These are phyloP conservation scores for Pardosa pseudoannulata DNA, from an alignment of 2,888 invertebrate species.

Conservation along the genomic window DNA sequence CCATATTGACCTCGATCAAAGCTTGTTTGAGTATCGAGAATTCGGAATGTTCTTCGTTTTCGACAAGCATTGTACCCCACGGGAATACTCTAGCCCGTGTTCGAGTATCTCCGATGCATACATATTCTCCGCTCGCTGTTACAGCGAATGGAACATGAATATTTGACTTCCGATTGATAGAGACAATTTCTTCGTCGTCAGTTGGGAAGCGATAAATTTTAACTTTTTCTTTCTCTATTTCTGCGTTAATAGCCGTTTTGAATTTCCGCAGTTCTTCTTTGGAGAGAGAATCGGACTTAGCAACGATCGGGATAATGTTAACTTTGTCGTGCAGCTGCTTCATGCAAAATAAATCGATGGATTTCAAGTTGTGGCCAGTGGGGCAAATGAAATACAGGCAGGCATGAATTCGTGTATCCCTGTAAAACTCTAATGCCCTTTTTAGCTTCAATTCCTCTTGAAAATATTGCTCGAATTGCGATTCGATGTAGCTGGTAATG, in stretches of 20 bases:
- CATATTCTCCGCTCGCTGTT: slow-evolving; percentile 98
- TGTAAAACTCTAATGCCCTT: slow-evolving; percentile 90
- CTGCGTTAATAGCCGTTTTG: slow-evolving; percentile 87
- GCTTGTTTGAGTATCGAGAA: slow-evolving; percentile 99
- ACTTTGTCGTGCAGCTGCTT: slow-evolving; percentile 96
- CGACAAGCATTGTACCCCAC: slow-evolving; percentile 97
- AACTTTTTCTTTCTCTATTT: slow-evolving; percentile 93
- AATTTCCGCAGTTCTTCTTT: slow-evolving; percentile 98
- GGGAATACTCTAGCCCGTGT: slow-evolving; percentile 98
- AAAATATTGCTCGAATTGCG: slow-evolving; percentile 98
- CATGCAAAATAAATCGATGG: slow-evolving; percentile 98
- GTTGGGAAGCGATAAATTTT: slow-evolving; percentile 98
- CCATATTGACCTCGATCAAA: slow-evolving; percentile 99
- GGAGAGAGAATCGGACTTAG: slow-evolving; percentile 99
- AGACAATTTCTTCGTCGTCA: slow-evolving; percentile 96
- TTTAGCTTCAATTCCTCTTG: slow-evolving; percentile 98
- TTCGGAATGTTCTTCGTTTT: slow-evolving; percentile 99
- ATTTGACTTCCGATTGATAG: slow-evolving; percentile 83
- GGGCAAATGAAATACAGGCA: slow-evolving; percentile 99
- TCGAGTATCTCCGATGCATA: slow-evolving; percentile 96
- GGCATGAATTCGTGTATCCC: slow-evolving; percentile 96
- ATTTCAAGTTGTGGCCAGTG: slow-evolving; percentile 94
- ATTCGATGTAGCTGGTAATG: slow-evolving; percentile 98
- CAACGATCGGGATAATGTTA: slow-evolving; percentile 99
- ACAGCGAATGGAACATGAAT: slow-evolving; percentile 93